These are phyloP conservation scores for Lithobates pipiens DNA, from an alignment of 2,797 vertebrate genomes.

Conservation along the genomic window DNA sequence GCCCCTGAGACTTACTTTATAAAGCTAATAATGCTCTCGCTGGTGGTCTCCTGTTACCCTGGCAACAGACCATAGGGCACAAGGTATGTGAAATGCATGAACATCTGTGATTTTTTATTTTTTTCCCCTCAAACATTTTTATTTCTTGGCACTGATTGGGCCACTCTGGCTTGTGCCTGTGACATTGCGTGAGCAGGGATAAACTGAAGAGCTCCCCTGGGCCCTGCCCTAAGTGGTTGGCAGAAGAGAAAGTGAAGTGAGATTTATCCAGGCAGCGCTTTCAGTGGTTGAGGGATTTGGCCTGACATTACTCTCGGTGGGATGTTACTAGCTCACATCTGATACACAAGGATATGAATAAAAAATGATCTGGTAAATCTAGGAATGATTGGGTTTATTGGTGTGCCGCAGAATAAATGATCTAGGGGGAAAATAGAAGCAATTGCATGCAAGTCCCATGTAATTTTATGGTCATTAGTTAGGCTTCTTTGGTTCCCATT, in stretches of 20 bases:
- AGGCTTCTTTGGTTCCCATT: neutral
- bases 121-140: slow-evolving; percentile 88
- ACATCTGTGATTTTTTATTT: slow-evolving; percentile 90
- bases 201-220: slow-evolving; percentile 71
- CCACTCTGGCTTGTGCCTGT: slow-evolving; percentile 71
- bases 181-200: slow-evolving; percentile 71
- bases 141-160: slow-evolving; percentile 75
- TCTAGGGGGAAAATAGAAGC: slow-evolving; percentile 67
- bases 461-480: slow-evolving; percentile 61
- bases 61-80: slow-evolving; percentile 90
- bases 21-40: slow-evolving; percentile 87
- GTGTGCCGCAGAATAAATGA: slow-evolving; percentile 65
- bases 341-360: slow-evolving; percentile 67
- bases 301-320: slow-evolving; percentile 65
- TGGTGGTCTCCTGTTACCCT: slow-evolving; percentile 92
- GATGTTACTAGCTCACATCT: slow-evolving; percentile 70
- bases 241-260: slow-evolving; percentile 71
- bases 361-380: slow-evolving; percentile 69
- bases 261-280: slow-evolving; percentile 67
- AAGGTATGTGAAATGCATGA: slow-evolving; percentile 88
- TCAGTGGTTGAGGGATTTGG: slow-evolving; percentile 66
- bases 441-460: slow-evolving; percentile 44
- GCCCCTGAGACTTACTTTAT: slow-evolving; percentile 87
- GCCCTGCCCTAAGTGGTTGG: slow-evolving; percentile 71
- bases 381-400: slow-evolving; percentile 67